phyloP scores from a whole-genome alignment of 2,888 invertebrate genomes.

The Lasioglossum figueresi region DNA sequence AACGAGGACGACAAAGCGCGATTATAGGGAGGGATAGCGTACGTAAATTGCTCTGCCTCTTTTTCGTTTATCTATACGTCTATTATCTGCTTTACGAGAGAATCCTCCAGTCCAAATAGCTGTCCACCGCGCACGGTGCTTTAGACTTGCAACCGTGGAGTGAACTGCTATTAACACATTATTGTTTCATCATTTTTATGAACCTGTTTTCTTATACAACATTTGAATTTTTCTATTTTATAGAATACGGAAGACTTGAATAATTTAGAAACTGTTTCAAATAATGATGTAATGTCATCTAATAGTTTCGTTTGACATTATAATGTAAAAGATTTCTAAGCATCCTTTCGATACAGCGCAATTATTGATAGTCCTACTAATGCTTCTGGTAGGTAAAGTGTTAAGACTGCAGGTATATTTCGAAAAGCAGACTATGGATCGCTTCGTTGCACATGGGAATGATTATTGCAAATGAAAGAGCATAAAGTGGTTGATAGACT shows the following conservation, averaged over 20 bases:
- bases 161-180: not conserved
- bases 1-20: not conserved
- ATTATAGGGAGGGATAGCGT: not conserved
- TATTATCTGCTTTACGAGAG: not conserved
- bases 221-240: too few relatives aligned
- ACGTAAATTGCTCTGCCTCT: slow-evolving; percentile 1
- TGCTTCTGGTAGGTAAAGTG: too few relatives aligned
- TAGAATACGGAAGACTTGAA: too few relatives aligned
- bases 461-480: too few relatives aligned
- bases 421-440: not conserved
- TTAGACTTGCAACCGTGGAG: not conserved
- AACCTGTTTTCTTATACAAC: too few relatives aligned
- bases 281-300: not conserved
- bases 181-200: too few relatives aligned
- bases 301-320: not conserved
- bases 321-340: not conserved
- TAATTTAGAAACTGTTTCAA: too few relatives aligned
- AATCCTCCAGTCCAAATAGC: not conserved
- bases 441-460: too few relatives aligned
- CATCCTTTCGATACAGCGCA: too few relatives aligned
- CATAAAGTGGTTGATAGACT: too few relatives aligned
- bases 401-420: not conserved
- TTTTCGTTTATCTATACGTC: not conserved
- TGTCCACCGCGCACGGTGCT: not conserved
- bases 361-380: too few relatives aligned